These are phyloP conservation scores for Beroe forskalii DNA, from an alignment of 37 sponge, comb jelly and placozoan genomes.

Conservation along the genomic window DNA sequence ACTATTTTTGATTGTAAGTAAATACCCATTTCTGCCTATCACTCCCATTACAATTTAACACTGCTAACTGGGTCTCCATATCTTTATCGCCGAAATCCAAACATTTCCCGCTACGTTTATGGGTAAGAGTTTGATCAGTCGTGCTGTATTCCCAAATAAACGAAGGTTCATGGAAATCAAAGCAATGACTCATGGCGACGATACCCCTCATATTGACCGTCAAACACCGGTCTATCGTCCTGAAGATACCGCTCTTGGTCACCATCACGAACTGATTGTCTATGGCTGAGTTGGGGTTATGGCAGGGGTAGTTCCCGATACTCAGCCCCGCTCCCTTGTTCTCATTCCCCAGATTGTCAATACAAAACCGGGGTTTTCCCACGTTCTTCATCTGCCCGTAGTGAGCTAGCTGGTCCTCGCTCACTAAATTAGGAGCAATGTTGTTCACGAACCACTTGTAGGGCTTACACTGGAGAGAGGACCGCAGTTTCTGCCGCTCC, in stretches of 20 bases:
- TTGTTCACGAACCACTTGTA: conserved; percentile 45
- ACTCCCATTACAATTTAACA: neutral
- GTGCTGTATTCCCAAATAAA: neutral
- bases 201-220: neutral
- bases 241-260: conserved; percentile 37
- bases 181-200: conserved; percentile 30
- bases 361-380: neutral
- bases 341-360: conserved; percentile 55
- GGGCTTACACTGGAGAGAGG: conserved; percentile 7
- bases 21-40: conserved; percentile 45
- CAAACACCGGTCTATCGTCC: conserved; percentile 48
- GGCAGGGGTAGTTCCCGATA: conserved; percentile 55
- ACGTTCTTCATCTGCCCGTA: conserved; percentile 55
- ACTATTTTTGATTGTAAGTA: conserved; percentile 31
- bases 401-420: conserved; percentile 3
- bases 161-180: neutral
- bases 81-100: conserved; percentile 2
- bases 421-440: conserved; percentile 34
- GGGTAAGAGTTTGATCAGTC: neutral
- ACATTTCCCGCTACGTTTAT: conserved; percentile 19
- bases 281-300: neutral
- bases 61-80: conserved; percentile 2
- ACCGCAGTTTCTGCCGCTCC: neutral
- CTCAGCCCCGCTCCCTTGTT: conserved; percentile 50
- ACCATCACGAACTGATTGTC: conserved; percentile 61